A percentile compares a stretch with the other conserved stretches of the same genome.
phyloP scores from a whole-genome alignment of 2,888 invertebrate species.

The Drosophila robusta region DNA sequence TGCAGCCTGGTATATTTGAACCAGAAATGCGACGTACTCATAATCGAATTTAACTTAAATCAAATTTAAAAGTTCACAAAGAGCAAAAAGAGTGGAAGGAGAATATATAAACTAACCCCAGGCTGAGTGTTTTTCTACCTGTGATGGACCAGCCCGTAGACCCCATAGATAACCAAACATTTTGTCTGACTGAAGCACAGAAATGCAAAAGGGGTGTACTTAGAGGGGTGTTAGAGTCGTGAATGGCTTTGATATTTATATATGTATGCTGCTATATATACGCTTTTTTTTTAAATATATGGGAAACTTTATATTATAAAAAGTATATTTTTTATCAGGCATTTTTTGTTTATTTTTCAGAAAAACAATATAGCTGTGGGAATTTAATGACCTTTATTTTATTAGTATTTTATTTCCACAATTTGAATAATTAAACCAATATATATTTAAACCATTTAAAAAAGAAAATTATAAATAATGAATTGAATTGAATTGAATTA shows the following conservation, averaged over 20 bases:
- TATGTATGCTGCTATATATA: not conserved
- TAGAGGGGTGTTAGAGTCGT: slow-evolving; percentile 2
- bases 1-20: slow-evolving; percentile 31
- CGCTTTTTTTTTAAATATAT: not conserved
- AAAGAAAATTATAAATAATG: too few relatives aligned
- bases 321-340: too few relatives aligned
- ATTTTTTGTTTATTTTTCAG: too few relatives aligned
- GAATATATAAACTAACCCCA: slow-evolving; percentile 25
- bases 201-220: slow-evolving; percentile 30
- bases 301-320: too few relatives aligned
- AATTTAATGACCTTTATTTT: too few relatives aligned
- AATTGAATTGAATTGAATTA: too few relatives aligned
- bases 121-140: slow-evolving; percentile 52
- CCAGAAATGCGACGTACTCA: slow-evolving; percentile 30
- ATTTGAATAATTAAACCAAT: too few relatives aligned
- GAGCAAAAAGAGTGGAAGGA: slow-evolving; percentile 4
- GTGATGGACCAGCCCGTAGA: slow-evolving; percentile 62
- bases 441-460: too few relatives aligned
- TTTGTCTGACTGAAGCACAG: slow-evolving; percentile 24
- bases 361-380: too few relatives aligned
- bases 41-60: slow-evolving; percentile 67
- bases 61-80: slow-evolving; percentile 57
- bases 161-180: slow-evolving; percentile 36
- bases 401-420: too few relatives aligned
- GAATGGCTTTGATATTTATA: not conserved